These are phyloP conservation scores for Poicephalus gulielmi DNA, from an alignment of 2,113 vertebrate species.

Conservation along the genomic window DNA sequence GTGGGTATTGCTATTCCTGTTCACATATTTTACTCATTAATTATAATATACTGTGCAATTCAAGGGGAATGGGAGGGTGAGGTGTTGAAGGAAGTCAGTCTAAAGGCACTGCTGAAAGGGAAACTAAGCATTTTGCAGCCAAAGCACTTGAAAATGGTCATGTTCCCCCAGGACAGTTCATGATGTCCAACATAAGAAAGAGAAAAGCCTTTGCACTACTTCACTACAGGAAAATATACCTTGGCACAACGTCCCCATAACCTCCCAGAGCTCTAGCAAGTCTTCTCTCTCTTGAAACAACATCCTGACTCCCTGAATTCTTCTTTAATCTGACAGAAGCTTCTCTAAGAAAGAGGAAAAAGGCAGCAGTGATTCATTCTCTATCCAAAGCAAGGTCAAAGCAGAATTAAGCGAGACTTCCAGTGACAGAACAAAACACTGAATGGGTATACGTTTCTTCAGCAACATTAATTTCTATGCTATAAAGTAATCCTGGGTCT, in stretches of 20 bases:
- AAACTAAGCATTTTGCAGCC: neutral
- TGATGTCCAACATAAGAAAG: neutral
- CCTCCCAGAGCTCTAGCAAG: neutral
- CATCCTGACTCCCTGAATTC: neutral
- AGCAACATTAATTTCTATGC: neutral
- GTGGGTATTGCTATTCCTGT: neutral
- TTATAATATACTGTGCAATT: neutral
- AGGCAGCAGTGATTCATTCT: neutral
- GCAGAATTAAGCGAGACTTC: neutral
- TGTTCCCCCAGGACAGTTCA: neutral
- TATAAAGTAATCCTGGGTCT: neutral
- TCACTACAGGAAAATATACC: neutral
- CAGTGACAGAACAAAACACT: neutral
- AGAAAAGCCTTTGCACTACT: neutral
- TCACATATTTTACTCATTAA: neutral
- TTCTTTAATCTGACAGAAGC: neutral
- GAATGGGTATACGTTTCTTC: rapidly evolving
- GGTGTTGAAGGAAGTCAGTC: neutral
- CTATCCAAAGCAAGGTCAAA: neutral
- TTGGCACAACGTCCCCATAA: neutral
- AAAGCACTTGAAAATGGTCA: neutral
- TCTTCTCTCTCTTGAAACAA: neutral
- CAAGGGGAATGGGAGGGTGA: neutral
- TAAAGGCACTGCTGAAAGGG: neutral
- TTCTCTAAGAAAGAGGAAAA: neutral